Evolutionary conservation across 37 sponge, comb jelly and placozoan species (phyloP), one percentile per base, ranked within the genome.

Genomic region (Axinella damicornis): DNA sequence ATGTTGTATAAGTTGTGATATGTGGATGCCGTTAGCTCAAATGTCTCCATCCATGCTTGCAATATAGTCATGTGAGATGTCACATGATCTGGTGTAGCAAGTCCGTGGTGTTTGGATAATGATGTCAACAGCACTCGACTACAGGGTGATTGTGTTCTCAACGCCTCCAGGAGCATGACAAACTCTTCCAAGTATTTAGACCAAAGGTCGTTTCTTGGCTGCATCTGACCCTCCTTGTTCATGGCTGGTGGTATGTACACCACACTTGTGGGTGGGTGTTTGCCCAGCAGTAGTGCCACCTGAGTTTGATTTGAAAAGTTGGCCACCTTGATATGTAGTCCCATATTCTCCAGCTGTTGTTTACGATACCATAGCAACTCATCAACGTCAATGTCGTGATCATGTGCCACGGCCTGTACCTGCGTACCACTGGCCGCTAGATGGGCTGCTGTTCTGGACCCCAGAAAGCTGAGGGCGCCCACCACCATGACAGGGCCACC

Each of bases 311-410:
- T 89, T 31, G 75, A 58, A n/a, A 75, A 34, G 33, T 84, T 73
- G 5, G 34, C 65, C 19, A 78, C 33, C 4, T 65, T 58, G 12
- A 91, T 63, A 0, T 27, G 30, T 27, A 91, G 53, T 28, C 83
- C 88, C 1, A 52, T 46, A 24, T 36, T 19, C 24, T 16, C 21
- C 33, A 82, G 74, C 61, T 77, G 87, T 15, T 82, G 63, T 41
- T 56, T 65, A 15, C 90, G 63, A 69, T 89, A 83, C 90, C 90
- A 84, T 19, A 78, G 16, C 78, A 90, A 24, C 33, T 65, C 60
- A 53, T 89, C 70, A 14, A 24, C 52, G 1, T 34, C 21, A 0
- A 62, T 28, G n/a, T 76, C 83, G 13, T 19, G 22, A 61, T 33
- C n/a, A 9, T 35, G 24, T 24, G 75, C 75, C 9, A 79, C 38